Evolutionary conservation across 2,888 invertebrate genomes (phyloP).

Genomic region (Synergus gifuensis): DNA sequence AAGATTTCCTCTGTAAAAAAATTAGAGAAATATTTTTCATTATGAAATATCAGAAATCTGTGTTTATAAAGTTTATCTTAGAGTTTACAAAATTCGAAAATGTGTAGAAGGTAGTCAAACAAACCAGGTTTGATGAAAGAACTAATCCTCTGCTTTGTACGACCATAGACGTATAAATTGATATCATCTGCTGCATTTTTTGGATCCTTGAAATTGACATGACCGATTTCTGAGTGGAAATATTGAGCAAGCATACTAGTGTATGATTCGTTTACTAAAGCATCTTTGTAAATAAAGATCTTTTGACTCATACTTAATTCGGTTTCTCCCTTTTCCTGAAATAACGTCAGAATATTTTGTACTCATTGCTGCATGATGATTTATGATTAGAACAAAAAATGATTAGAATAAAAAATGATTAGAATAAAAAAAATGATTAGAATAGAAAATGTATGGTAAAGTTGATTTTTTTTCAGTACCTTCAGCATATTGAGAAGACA

Average conservation of each 20-base stretch:
- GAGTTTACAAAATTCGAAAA: not conserved
- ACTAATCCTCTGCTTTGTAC: slow-evolving; percentile 7
- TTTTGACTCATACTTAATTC: slow-evolving; percentile 11
- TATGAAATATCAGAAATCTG: not conserved
- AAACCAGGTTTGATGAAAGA: slow-evolving; percentile 13
- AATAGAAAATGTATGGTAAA: not conserved
- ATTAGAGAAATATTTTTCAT: not conserved
- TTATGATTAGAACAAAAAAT: too few species aligned
- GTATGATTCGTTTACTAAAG: slow-evolving; percentile 18
- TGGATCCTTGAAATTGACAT: slow-evolving; percentile 30
- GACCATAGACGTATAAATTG: slow-evolving; percentile 24
- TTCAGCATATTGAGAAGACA: slow-evolving; percentile 10
- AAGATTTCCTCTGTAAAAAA: slow-evolving; percentile 18
- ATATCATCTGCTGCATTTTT: slow-evolving; percentile 26
- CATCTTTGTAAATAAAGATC: slow-evolving; percentile 24
- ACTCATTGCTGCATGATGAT: too few species aligned
- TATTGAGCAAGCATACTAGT: slow-evolving; percentile 12
- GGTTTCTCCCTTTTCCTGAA: slow-evolving; percentile 23
- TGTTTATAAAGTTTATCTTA: not conserved
- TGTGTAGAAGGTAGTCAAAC: not conserved
- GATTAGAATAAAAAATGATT: not conserved
- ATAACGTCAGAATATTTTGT: not conserved
- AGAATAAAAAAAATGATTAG: too few species aligned
- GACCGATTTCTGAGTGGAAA: slow-evolving; percentile 32
- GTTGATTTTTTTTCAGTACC: not conserved